phyloP scores from a whole-genome alignment of 2,113 vertebrate genomes.

The Neotragus moschatus region DNA sequence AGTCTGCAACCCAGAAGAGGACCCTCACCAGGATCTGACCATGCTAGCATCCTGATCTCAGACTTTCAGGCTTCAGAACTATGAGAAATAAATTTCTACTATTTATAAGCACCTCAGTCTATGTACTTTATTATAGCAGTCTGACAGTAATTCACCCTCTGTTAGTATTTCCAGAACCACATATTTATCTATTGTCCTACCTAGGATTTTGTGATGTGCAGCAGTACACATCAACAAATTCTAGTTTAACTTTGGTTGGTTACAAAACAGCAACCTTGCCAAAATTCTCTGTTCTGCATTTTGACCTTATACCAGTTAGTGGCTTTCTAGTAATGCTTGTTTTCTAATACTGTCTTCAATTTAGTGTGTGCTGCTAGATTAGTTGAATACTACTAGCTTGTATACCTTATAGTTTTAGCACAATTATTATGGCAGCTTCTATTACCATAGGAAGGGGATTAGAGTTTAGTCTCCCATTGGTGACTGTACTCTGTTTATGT shows the following conservation, averaged over 20 bases:
- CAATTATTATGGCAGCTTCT: neutral
- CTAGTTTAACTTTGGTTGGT: neutral
- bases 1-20: neutral
- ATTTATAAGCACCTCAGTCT: neutral
- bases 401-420: neutral
- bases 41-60: neutral
- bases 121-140: neutral
- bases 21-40: neutral
- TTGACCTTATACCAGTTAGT: neutral
- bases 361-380: neutral
- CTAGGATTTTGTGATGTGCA: neutral
- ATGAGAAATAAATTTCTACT: neutral
- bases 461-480: neutral
- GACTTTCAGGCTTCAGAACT: neutral
- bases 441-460: neutral
- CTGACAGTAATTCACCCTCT: neutral
- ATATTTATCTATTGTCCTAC: neutral
- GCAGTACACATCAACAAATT: neutral
- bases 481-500: neutral
- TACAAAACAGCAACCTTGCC: neutral
- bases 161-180: neutral
- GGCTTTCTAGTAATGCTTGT: neutral
- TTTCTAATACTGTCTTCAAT: neutral
- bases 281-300: neutral
- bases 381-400: neutral